These are phyloP conservation scores for Pogonomyrmex barbatus DNA, from an alignment of 1,140 invertebrate genomes.

Conservation along the genomic window DNA sequence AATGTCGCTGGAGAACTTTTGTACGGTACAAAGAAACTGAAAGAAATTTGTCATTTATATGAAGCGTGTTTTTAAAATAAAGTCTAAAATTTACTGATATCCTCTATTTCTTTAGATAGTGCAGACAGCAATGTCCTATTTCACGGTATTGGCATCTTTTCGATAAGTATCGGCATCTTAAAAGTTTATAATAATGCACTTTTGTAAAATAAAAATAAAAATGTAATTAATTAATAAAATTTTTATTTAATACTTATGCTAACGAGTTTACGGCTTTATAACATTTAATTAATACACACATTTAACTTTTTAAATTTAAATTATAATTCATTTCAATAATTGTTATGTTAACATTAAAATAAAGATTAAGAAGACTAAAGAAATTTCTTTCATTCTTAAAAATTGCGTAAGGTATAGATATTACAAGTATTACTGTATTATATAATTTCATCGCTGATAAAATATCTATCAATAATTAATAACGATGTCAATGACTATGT, in stretches of 20 bases:
- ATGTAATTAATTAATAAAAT: not conserved
- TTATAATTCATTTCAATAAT: no score
- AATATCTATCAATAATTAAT: no score
- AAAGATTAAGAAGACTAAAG: no score
- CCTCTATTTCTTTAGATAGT: conserved; percentile 6
- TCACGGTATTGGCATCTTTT: conserved; percentile 9
- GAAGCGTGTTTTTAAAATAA: not conserved
- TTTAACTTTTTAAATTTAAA: no score
- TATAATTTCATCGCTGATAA: no score
- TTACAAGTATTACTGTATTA: no score
- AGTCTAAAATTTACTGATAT: not conserved
- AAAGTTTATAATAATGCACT: not conserved
- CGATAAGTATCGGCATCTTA: not conserved
- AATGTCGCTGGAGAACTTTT: conserved; percentile 68
- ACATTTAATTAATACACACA: not conserved
- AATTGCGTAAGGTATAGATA: no score
- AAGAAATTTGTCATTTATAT: not conserved
- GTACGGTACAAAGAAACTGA: conserved; percentile 54
- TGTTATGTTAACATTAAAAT: no score
- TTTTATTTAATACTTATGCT: not conserved
- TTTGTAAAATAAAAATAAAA: not conserved
- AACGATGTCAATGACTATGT: no score
- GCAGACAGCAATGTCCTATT: conserved; percentile 15
- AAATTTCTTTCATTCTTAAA: no score
- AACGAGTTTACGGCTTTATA: not conserved